Percentiles rank a stretch among this genome's conserved stretches.
Conservation (phyloP, 2,113 vertebrate species). For the Synodontis membranacea region DNA sequence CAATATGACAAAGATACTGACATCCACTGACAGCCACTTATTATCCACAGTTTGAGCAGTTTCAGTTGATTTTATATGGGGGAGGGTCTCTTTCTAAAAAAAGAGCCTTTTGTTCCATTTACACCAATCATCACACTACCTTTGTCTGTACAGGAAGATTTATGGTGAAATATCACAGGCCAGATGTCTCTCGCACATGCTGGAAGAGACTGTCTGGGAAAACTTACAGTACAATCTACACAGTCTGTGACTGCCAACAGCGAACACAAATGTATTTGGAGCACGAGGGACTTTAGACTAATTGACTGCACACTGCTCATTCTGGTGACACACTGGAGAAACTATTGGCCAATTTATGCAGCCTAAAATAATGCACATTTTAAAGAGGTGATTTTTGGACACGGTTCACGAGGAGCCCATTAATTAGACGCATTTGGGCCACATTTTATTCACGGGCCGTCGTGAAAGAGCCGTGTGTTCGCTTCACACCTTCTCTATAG, state of each 20-base stretch:
- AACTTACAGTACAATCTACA: slow-evolving; percentile 48
- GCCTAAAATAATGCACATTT: slow-evolving; percentile 61
- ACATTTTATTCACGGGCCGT: slow-evolving; percentile 40
- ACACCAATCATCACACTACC: slow-evolving; percentile 43
- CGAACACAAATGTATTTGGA: slow-evolving; percentile 45
- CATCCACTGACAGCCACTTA: slow-evolving; percentile 17
- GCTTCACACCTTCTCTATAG: slow-evolving; percentile 36
- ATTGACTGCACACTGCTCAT: slow-evolving; percentile 46
- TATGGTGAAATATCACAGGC: slow-evolving; percentile 30
- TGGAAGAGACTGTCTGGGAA: slow-evolving; percentile 31
- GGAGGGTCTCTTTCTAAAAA: slow-evolving; percentile 15
- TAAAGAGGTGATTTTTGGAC: slow-evolving; percentile 60
- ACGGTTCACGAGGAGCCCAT: slow-evolving; percentile 51
- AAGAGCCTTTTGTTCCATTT: slow-evolving; percentile 33
- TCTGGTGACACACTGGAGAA: slow-evolving; percentile 38
- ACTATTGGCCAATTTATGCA: slow-evolving; percentile 51
- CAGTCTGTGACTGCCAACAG: slow-evolving; percentile 37
- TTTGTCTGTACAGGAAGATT: slow-evolving; percentile 33
- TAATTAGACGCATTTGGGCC: slow-evolving; percentile 56
- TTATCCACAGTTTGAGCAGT: neutral
- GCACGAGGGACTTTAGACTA: slow-evolving; percentile 43
- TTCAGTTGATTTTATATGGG: neutral
- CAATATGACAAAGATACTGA: slow-evolving; percentile 12
- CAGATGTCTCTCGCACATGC: slow-evolving; percentile 34
- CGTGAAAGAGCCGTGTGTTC: slow-evolving; percentile 52